phyloP scores from a whole-genome alignment of 2,113 vertebrate genomes.

The Coregonus clupeaformis region DNA sequence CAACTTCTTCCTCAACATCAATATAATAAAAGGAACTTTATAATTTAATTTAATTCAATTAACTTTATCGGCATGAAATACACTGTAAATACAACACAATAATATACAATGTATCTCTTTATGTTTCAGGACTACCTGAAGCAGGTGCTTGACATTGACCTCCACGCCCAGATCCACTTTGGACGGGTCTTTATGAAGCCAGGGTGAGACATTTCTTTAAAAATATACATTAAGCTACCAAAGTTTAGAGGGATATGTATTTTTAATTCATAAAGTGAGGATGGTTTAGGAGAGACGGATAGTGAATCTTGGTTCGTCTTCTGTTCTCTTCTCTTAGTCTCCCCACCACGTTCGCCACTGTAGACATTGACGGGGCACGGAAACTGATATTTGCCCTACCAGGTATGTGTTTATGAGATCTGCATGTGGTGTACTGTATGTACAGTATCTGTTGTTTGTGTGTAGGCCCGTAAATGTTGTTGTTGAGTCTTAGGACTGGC shows the following conservation, averaged over 20 bases:
- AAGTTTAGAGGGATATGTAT: too few relatives aligned
- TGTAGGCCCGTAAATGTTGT: too few relatives aligned
- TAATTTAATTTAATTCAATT: neutral
- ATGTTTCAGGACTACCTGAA: conserved; percentile 94
- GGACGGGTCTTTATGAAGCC: conserved; percentile 99
- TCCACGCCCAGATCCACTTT: conserved; percentile 99
- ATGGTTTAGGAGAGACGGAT: neutral
- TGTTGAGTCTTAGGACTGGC: too few relatives aligned
- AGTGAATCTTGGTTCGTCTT: neutral
- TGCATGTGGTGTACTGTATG: neutral
- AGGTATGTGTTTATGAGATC: conserved; percentile 72
- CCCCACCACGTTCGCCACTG: conserved; percentile 97
- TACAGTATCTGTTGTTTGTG: too few relatives aligned
- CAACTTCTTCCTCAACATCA: too few relatives aligned
- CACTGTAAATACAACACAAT: neutral
- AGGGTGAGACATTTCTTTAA: conserved; percentile 77
- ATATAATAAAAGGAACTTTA: too few relatives aligned
- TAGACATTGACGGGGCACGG: conserved; percentile 92
- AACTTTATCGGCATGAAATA: neutral
- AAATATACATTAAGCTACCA: too few relatives aligned
- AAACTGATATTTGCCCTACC: conserved; percentile 99
- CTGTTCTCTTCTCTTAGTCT: conserved; percentile 74
- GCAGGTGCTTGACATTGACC: conserved; percentile 98
- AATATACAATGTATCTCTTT: conserved; percentile 2
- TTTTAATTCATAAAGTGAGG: too few relatives aligned